Evolutionary conservation across 2,113 vertebrate species (phyloP), one percentile per base, ranked within the genome.

Genomic region (Neodontobutis hainanensis): DNA sequence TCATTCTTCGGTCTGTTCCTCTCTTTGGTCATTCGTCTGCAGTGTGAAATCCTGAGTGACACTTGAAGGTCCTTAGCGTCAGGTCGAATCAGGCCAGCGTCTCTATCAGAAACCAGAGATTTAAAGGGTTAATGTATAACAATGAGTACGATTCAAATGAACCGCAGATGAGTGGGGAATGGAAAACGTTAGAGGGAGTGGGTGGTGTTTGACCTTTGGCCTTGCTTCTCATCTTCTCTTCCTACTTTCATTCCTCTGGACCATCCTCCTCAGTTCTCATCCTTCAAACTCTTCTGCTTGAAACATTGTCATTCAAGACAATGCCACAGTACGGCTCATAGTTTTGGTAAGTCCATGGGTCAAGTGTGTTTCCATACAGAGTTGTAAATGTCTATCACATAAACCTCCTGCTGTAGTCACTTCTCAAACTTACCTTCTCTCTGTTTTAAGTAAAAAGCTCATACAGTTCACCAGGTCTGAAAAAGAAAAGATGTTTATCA

Each of bases 11-110:
- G 57, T 66, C 59, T 61, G 49, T 57, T 61, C 64, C 40, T 53
- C 56, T 47, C 63, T 1, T 50, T 66, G 14, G 58, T 68, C 36
- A 14, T 73, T 61, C 5, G 43, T 55, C 70, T 11, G 49, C 14
- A 3, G 68, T 87, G 88, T 90, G 82, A 90, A 91, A 91, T 91
- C 82, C 76, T 60, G 72, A 84, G 84, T 82, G 85, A 88, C 89
- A 85, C 64, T 81, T 84, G 81, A 82, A 83, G 84, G 82, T 84
- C 75, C 69, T 90, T 87, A 88, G 84, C 27, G 86, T 88, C 87
- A 86, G 77, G 77, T 65, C 66, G 19, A 66, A 87, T 89, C 81
- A 89, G 55, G 77, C 42, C 61, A 70, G 69, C 35, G 34, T 87
- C 88, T 89, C 83, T 86, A 89, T 90, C 79, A 67, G 61, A 46